Base-by-base conservation (phyloP, 2,113 vertebrate genomes). In the Myrmecophaga tridactyla region DNA sequence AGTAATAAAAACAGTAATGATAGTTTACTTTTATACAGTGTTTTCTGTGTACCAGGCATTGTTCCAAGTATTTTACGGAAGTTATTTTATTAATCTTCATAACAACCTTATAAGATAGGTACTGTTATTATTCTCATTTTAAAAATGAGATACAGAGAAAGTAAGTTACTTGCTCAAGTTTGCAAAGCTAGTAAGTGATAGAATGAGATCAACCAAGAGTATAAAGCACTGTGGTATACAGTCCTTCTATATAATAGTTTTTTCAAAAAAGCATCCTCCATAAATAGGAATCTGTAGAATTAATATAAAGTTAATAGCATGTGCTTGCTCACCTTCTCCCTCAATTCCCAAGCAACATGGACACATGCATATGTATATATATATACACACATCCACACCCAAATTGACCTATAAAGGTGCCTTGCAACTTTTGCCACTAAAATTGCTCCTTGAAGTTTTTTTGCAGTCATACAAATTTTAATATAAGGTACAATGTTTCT, bases 291-390 rank as follows among this genome's bases (percentile, higher is more conserved):
- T 41, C 65, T 36, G 1, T 73, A 41, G 58, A 25, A 36, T 31
- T 3, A 21, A 18, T 63, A 14, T 76, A 23, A 6, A 23, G 21
- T 20, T 62, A 39, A 34, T 41, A 65, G 36, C 36, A 3, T 0
- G 72, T 91, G 4, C 12, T 31, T n/a, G 34, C 34, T 84, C 27
- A 58, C 39, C 58, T 23, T 62, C 34, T 69, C 11, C 14, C 34
- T 83, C 6, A 34, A 8, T 41, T 31, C 56, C 70, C 8, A 20
- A 29, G 31, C 51, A 77, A n/a, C 12, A 39, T 6, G 7, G 77
- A 10, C 15, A 46, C 2, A 2, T n/a, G 25, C 43, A 4, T 29
- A 10, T 3, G 0, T 39, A 34, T 34, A n/a, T 3, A 6, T 7
- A 14, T n/a, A 21, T 36, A 72, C 18, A 43, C 12, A 75, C 23